Base-by-base conservation (phyloP, 1,140 invertebrate species). In the Atopsyche davidsoni region DNA sequence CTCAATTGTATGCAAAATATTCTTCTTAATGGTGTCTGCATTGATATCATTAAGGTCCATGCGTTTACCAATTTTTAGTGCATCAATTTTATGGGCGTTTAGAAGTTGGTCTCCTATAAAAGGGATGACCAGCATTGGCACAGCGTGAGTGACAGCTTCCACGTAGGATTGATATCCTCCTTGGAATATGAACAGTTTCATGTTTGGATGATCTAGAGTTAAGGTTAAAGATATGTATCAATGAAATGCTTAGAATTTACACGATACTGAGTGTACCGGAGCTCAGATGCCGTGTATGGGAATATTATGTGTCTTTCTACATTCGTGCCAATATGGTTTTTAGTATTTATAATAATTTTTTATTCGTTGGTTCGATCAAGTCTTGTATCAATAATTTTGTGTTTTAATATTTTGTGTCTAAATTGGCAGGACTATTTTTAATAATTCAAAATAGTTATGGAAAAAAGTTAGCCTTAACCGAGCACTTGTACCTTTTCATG, bases 131-230 rank as follows among this genome's bases (percentile, higher is more conserved):
- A 82, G 50, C 11, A 81, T 51, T 1, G 79, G 79, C 2, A 79
- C 71, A 9, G 70, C 75, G 53, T 68, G 64, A 41, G 70, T 65
- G 0, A 78, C 63, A 1, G 75, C 70, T 60, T 82, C 79, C 35
- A 74, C 73, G 6, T 71, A 63, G 23, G 79, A 79, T 43, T 78
- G 71, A 34, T 74, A 62, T 4, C 80, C 79, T 35, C 61, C 62
- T 59, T 66, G 64, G 2, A 59, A 64, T 34, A 66, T 60, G 21
- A 66, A 64, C 1, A 64, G n/a, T 21, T 47, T 50, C 4, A 43
- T 17, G n/a, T 50, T 50, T 32, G 38, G 38, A 42, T 50, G 47
- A 50, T 19, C 47, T 50, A 13, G 24, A 43, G 24, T 19, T 42
- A 19, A 31, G 31, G 3, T 25, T 18, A 28, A 14, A 11, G 39